phyloP scores from a whole-genome alignment of 2,888 invertebrate genomes.

The Ernsta delagoae region DNA sequence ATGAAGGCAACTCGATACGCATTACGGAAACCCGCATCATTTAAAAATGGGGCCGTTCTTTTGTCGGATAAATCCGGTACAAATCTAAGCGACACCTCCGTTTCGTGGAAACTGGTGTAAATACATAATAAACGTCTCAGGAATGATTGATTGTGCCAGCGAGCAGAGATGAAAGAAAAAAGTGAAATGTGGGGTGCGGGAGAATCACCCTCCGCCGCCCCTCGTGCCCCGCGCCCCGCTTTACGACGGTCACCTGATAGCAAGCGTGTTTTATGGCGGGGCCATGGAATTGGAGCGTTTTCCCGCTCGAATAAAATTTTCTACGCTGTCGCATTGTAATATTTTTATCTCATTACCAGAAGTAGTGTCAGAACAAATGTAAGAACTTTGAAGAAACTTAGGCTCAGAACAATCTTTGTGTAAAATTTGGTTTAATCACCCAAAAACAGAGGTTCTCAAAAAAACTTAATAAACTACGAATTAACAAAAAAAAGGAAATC shows the following conservation, averaged over 20 bases:
- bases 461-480: too few relatives aligned
- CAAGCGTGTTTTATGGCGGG: constrained; percentile 38
- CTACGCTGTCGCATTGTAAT: too few relatives aligned
- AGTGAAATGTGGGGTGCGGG: constrained; percentile 23
- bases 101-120: constrained; percentile 36
- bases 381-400: too few relatives aligned
- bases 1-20: constrained; percentile 4
- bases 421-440: too few relatives aligned
- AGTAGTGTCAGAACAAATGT: too few relatives aligned
- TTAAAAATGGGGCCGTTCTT: constrained; percentile 14
- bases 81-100: constrained; percentile 38
- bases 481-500: too few relatives aligned
- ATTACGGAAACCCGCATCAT: constrained; percentile 6
- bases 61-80: constrained; percentile 36
- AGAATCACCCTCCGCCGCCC: constrained; percentile 31
- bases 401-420: too few relatives aligned
- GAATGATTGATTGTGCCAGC: constrained; percentile 47
- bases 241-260: constrained; percentile 46
- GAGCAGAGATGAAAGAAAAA: constrained; percentile 41
- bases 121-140: constrained; percentile 45
- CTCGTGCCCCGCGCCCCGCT: constrained; percentile 35
- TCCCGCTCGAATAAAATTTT: too few relatives aligned
- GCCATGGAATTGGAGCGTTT: neutral
- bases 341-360: too few relatives aligned
- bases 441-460: too few relatives aligned